Evolutionary conservation across 2,888 invertebrate species (phyloP), one percentile per base, ranked within the genome.

Genomic region (Platerodrilus igneus): DNA sequence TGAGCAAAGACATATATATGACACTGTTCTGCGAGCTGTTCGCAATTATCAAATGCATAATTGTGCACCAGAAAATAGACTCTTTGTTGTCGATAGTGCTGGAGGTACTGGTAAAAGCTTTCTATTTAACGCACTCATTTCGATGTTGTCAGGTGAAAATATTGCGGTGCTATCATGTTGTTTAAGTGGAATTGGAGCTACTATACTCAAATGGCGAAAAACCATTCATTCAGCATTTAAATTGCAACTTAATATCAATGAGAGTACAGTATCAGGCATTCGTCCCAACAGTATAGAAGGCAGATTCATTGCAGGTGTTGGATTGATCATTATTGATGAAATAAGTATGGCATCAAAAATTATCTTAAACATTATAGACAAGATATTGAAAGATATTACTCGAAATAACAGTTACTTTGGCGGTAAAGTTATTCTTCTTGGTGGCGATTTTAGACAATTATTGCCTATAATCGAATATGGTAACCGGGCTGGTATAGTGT

Each of bases 81-180:
- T 67, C 4, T 8, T 5, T 18, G 30, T 17, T 10, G 9, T 19
- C 9, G 67, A 69, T 50, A 67, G 63, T 8, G 63, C 67, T 2
- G 67, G 64, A 3, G 69, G 67, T 9, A 60, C 63, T 11, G 68
- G 66, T 2, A 69, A 70, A 52, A 69, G 67, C 2, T 67, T 52
- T 40, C 37, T 67, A 1, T 63, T 61, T 36, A 53, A 50, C 23
- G 52, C 53, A 5, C 23, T 60, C 3, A 37, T 46, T 3, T 25
- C 40, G 26, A 11, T 37, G 1, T 10, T 55, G 2, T 23, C 53
- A 48, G 37, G 48, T 13, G 16, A 11, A n/a, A 9, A 17, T 8
- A 26, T 27, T 33, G 40, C 14, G 26, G 40, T 28, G 45, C 46
- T 39, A 10, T 35, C 47, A 2, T 54, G 62, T 36, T 60, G 62